Evolutionary conservation across 2,888 invertebrate genomes (phyloP), one percentile per base, ranked within the genome.

Genomic region (Caenorhabditis becei): DNA sequence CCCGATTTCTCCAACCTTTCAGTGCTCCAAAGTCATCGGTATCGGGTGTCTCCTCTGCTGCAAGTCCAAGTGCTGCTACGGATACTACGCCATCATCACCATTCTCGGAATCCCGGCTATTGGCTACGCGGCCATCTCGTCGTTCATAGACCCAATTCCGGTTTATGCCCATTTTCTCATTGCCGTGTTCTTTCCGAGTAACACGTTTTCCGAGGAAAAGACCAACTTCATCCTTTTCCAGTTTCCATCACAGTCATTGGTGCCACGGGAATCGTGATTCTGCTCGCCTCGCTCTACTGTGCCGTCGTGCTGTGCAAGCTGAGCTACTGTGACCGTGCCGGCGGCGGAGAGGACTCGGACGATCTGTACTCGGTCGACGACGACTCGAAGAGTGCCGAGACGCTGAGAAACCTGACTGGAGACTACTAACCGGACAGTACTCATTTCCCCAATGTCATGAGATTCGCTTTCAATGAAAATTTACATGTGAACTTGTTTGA

Each of bases 251-350:
- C 16, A 18, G 2, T 49, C 18, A n/a, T 49, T 18, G 47, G 47
- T 5, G 47, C 2, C 2, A 20, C 18, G 7, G 47, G 47, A 49
- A n/a, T 49, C 18, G 8, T 44, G 44, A 14, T n/a, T 5, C 7
- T 44, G 44, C 44, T 44, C 7, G 16, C 4, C 44, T 8, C 44
- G 44, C 3, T 14, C 16, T 44, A 49, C 47, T 49, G 47, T 7
- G 47, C 18, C 18, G 16, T 49, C 47, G 47, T 49, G 2, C 20
- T 49, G 47, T 49, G 47, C 47, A 49, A 49, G 20, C 47, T 44
- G 44, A 44, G 44, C 44, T 44, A 44, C 44, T 44, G 44, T n/a
- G 44, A 44, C n/a, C 44, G 44, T 14, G 44, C 16, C 14, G 44
- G 16, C 5, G 44, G 44, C 14, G 44, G 44, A 44, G 44, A 32